Evolutionary conservation across 2,113 vertebrate species (phyloP), one percentile per base, ranked within the genome.

Genomic region (Gasterosteus nipponicus): DNA sequence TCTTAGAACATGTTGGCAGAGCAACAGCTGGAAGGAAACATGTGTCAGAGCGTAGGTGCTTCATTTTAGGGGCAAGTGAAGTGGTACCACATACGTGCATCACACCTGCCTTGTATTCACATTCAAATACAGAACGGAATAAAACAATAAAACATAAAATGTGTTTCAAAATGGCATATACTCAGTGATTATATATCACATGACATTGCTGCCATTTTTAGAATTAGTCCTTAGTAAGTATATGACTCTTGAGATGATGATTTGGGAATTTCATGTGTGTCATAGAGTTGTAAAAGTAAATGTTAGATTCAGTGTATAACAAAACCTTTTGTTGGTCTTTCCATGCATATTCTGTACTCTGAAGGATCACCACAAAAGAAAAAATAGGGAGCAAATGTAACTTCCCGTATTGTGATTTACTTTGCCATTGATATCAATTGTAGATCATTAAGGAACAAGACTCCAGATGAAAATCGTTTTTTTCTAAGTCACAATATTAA

Each of bases 1-100:
- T 54, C 9, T 80, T 9, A 71, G 12, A 47, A 72, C 53, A 26
- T 75, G 60, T 31, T 33, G 18, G 38, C 29, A 46, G 19, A 53
- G 31, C 16, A 49, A 7, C 7, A 59, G 38, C 53, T 58, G 42
- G 58, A 44, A 47, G 49, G 57, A 41, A 41, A 49, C 41, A 64
- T 63, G 31, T 54, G 62, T 56, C 29, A 39, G 54, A 18, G 54
- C 8, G 14, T 31, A 33, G 18, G 7, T 66, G 33, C 51, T 22
- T 33, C 12, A 41, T 66, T 51, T 65, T 33, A 11, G 60, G 11
- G 11, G 60, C 15, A 64, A 57, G 31, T 78, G 49, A 46, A 70
- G 61, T 18, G 58, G 22, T 71, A 33, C 26, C 53, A 58, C 0
- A 0, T 33, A 26, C 22, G 1, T 26, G 22, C 22, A 26, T 26